Conservation (phyloP, 1,140 invertebrate genomes). For the Cydia fagiglandana region DNA sequence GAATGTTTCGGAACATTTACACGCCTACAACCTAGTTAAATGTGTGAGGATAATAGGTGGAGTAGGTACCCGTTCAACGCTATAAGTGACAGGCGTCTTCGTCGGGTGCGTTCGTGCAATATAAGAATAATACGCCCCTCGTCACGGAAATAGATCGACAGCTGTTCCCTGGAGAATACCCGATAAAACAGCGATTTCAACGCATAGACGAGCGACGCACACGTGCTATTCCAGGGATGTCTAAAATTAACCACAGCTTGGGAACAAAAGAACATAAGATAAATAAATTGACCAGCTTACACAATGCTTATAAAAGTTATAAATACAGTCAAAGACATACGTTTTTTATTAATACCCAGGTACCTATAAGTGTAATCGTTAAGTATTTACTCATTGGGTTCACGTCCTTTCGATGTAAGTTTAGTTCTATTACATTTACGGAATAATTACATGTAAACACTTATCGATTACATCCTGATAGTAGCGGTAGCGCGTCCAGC, state of each 20-base stretch:
- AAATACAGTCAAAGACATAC: not conserved
- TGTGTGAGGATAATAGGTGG: slow-evolving; percentile 3
- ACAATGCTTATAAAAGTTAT: not conserved
- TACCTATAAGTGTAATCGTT: no score
- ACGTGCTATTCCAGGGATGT: slow-evolving; percentile 45
- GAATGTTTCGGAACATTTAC: not conserved
- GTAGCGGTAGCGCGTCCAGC: no score
- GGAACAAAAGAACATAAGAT: not conserved
- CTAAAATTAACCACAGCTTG: not conserved
- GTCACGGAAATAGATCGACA: slow-evolving; percentile 71
- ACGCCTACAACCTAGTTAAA: slow-evolving; percentile 13
- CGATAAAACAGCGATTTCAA: slow-evolving; percentile 62
- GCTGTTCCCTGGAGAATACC: slow-evolving; percentile 65
- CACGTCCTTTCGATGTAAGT: no score
- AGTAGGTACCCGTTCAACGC: not conserved
- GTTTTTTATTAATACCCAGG: no score
- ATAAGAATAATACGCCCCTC: slow-evolving; percentile 52
- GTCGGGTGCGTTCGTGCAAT: slow-evolving; percentile 32
- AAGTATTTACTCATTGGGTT: no score
- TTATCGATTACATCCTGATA: no score
- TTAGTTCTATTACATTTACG: no score
- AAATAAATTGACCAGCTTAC: not conserved
- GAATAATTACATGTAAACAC: no score
- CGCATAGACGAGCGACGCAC: slow-evolving; percentile 41
- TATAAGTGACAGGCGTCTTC: slow-evolving; percentile 30